These are phyloP conservation scores for Phallusia fumigata DNA, from an alignment of 23 tunicate genomes.

Conservation along the genomic window DNA sequence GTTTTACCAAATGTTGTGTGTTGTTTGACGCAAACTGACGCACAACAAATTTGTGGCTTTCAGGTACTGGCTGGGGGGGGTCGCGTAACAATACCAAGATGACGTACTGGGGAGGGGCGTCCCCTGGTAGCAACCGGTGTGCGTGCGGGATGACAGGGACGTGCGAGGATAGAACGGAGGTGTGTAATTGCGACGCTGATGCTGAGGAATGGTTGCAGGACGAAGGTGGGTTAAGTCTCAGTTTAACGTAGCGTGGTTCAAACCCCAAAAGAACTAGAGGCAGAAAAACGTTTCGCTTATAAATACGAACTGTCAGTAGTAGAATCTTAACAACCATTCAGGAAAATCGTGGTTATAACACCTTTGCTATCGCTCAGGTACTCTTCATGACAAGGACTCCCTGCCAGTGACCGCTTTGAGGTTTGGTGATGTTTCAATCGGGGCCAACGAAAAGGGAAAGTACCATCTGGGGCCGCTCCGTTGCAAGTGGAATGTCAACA, in stretches of 20 bases:
- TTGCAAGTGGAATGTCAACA: conserved; percentile 89
- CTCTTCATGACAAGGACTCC: conserved; percentile 54
- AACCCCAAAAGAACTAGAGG: too few relatives aligned
- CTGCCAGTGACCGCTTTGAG: conserved; percentile 78
- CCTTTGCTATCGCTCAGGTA: conserved; percentile 49
- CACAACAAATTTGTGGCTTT: background rate
- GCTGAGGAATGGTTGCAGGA: conserved; percentile 83
- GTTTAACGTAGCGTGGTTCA: too few relatives aligned
- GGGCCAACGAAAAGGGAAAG: conserved; percentile 81
- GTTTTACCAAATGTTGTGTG: too few relatives aligned
- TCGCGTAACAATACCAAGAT: conserved; percentile 62
- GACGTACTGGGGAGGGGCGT: conserved; percentile 96
- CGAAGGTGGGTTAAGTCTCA: conserved; percentile 49
- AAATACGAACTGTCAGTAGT: too few relatives aligned
- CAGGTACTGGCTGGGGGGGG: conserved; percentile 97
- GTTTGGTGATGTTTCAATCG: conserved; percentile 81
- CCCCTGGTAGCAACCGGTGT: conserved; percentile 82
- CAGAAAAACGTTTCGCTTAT: too few relatives aligned
- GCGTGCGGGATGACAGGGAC: conserved; percentile 72
- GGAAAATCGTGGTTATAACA: too few relatives aligned
- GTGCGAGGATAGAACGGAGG: conserved; percentile 60
- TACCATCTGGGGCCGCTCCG: conserved; percentile 74
- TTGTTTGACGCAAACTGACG: background rate
- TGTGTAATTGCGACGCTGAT: conserved; percentile 97
- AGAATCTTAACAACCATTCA: too few relatives aligned